Conservation (phyloP, 1,140 invertebrate species). For the Gonioctena quinquepunctata region DNA sequence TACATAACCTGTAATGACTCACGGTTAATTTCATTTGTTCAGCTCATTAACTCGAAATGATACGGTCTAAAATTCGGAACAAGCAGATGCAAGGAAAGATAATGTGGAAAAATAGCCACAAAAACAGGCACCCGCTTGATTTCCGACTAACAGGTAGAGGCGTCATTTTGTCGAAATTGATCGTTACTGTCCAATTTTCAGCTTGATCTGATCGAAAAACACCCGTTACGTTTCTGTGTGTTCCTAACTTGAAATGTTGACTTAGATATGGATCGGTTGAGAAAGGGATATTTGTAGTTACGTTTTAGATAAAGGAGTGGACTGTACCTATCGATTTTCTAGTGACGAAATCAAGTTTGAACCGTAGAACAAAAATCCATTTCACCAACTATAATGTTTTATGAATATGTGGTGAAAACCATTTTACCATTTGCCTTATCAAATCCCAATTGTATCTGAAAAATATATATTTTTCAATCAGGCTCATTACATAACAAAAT, state of each 20-base stretch:
- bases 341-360: too few relatives aligned
- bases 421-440: too few relatives aligned
- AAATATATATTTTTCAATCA: too few relatives aligned
- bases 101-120: not conserved
- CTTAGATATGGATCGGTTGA: not conserved
- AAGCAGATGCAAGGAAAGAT: constrained; percentile 12
- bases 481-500: too few relatives aligned
- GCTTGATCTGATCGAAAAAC: not conserved
- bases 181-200: not conserved
- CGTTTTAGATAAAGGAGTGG: not conserved
- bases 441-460: too few relatives aligned
- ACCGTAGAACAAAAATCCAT: too few relatives aligned
- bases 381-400: too few relatives aligned
- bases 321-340: too few relatives aligned
- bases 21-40: constrained; percentile 30
- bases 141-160: not conserved
- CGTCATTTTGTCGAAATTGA: constrained; percentile 5
- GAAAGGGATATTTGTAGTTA: not conserved
- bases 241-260: not conserved
- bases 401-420: too few relatives aligned
- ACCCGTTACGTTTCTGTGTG: not conserved
- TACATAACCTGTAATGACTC: constrained; percentile 24
- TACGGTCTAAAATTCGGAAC: constrained; percentile 17
- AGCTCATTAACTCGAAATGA: constrained; percentile 27
- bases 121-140: not conserved